These are phyloP conservation scores for Acronicta leporina DNA, from an alignment of 2,888 invertebrate genomes.

Conservation along the genomic window DNA sequence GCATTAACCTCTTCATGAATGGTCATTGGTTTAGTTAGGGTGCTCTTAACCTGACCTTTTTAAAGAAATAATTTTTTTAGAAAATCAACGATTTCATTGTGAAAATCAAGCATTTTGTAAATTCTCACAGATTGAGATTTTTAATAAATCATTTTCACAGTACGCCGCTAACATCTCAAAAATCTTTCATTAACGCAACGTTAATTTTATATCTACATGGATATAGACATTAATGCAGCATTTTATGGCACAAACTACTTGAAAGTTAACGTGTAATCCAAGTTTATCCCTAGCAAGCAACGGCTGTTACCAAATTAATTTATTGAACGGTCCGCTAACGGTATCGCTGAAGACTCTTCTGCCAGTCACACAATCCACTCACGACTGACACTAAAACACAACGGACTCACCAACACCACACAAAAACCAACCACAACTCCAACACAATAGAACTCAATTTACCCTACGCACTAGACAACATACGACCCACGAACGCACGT, in stretches of 20 bases:
- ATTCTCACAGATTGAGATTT: slow-evolving; percentile 24
- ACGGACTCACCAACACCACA: slow-evolving; percentile 39
- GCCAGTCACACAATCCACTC: slow-evolving; percentile 75
- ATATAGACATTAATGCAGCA: slow-evolving; percentile 26
- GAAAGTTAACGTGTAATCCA: slow-evolving; percentile 46
- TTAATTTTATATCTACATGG: slow-evolving; percentile 48
- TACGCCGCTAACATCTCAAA: slow-evolving; percentile 49
- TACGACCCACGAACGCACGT: slow-evolving; percentile 64
- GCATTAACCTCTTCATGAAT: no score
- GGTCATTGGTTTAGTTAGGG: no score
- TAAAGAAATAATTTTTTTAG: no score
- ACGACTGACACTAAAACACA: slow-evolving; percentile 49
- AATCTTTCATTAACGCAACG: slow-evolving; percentile 49
- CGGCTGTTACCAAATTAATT: slow-evolving; percentile 80
- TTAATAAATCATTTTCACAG: slow-evolving; percentile 43
- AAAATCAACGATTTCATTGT: no score
- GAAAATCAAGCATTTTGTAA: background rate
- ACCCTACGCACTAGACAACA: slow-evolving; percentile 50
- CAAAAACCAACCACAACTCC: slow-evolving; percentile 53
- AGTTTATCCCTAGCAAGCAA: slow-evolving; percentile 57
- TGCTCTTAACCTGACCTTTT: no score
- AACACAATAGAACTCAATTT: slow-evolving; percentile 60
- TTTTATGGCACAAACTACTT: slow-evolving; percentile 47
- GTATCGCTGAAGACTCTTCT: slow-evolving; percentile 83
- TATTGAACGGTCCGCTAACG: slow-evolving; percentile 84